phyloP scores from a whole-genome alignment of 2,888 invertebrate species.

The Ormyrus thymus region DNA sequence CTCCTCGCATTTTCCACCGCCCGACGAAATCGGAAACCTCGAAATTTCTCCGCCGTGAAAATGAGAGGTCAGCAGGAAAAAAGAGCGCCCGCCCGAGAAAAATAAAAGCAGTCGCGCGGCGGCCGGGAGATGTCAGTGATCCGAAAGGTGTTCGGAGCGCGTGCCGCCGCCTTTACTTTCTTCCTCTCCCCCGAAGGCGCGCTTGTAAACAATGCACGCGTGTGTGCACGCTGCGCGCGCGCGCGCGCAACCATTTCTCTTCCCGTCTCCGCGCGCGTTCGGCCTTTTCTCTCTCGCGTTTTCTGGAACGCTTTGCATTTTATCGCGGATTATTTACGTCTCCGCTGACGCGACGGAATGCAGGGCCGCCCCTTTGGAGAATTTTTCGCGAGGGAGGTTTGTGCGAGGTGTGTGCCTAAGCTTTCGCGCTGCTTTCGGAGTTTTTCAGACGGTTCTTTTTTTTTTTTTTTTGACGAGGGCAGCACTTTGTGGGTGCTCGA shows the following conservation, averaged over 20 bases:
- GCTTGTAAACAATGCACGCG: conserved; percentile 42
- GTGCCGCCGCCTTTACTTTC: conserved; percentile 39
- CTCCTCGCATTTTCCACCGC: too few relatives aligned
- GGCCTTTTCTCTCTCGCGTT: neutral
- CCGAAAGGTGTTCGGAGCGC: conserved; percentile 22
- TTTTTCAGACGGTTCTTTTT: too few relatives aligned
- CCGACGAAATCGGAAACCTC: conserved; percentile 22
- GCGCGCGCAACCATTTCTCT: neutral
- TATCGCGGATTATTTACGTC: too few relatives aligned
- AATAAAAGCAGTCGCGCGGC: conserved; percentile 16
- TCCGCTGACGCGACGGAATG: too few relatives aligned
- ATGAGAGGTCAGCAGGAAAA: neutral
- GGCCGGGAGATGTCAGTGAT: conserved; percentile 32
- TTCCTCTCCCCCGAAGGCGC: conserved; percentile 13
- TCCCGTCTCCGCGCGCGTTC: neutral
- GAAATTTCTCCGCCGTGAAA: conserved; percentile 30
- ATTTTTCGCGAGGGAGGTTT: too few relatives aligned
- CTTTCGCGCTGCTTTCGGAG: too few relatives aligned
- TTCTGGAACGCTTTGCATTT: neutral
- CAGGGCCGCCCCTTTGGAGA: too few relatives aligned
- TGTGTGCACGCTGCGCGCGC: neutral
- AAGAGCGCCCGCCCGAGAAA: conserved; percentile 16
- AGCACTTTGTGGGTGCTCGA: too few relatives aligned
- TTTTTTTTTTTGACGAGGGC: too few relatives aligned
- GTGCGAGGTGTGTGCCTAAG: too few relatives aligned